phyloP scores from a whole-genome alignment of 1,140 invertebrate species.

The Drosophila triauraria region DNA sequence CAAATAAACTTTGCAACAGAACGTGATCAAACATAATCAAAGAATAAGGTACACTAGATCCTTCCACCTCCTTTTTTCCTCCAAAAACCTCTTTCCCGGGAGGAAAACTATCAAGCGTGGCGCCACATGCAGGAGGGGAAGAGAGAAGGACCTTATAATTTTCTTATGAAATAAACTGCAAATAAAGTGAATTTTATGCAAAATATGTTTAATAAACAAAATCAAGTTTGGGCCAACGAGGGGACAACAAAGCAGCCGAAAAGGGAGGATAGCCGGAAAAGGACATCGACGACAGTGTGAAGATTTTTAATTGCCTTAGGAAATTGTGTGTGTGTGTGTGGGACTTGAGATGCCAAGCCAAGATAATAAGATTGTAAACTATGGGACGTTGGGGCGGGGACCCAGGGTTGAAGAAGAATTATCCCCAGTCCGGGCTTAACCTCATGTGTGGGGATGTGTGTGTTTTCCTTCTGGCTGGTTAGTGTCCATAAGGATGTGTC shows the following conservation, averaged over 20 bases:
- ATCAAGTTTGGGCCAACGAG: slow-evolving; percentile 60
- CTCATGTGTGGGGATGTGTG: slow-evolving; percentile 9
- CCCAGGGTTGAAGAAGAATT: slow-evolving; percentile 28
- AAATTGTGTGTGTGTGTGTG: slow-evolving; percentile 37
- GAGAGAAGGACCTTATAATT: slow-evolving; percentile 63
- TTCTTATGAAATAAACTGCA: slow-evolving; percentile 81
- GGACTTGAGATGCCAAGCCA: slow-evolving; percentile 62
- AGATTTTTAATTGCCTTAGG: slow-evolving; percentile 79
- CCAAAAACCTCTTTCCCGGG: slow-evolving; percentile 1
- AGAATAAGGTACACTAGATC: slow-evolving; percentile 55
- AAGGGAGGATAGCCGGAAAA: slow-evolving; percentile 48
- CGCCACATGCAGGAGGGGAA: not conserved
- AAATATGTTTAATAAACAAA: slow-evolving; percentile 83
- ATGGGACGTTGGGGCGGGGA: slow-evolving; percentile 50
- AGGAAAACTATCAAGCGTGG: slow-evolving; percentile 60
- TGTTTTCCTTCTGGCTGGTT: slow-evolving; percentile 35
- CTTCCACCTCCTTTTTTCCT: not conserved
- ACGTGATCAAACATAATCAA: slow-evolving; percentile 80
- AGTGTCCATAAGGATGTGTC: slow-evolving; percentile 52
- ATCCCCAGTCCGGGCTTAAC: slow-evolving; percentile 30
- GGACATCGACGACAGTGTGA: slow-evolving; percentile 68
- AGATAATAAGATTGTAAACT: slow-evolving; percentile 83
- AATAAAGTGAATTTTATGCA: slow-evolving; percentile 82
- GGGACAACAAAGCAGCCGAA: slow-evolving; percentile 40
- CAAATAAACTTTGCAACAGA: slow-evolving; percentile 61